Conservation (phyloP, 1,140 invertebrate species). For the Papilio polyxenes region DNA sequence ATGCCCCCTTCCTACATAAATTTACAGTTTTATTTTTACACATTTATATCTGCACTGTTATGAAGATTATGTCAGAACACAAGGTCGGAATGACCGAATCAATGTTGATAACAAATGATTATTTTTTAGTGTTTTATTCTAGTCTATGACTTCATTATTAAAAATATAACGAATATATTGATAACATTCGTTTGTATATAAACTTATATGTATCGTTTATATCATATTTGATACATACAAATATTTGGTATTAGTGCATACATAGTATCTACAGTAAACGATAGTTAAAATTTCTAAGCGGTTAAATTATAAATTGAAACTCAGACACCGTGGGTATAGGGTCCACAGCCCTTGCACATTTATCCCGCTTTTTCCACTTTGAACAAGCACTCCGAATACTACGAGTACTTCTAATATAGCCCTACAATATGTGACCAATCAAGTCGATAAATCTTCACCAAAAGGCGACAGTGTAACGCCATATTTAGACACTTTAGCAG, state of each 20-base stretch:
- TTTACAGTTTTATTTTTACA: constrained; percentile 50
- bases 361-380: background rate
- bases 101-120: constrained; percentile 52
- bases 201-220: background rate
- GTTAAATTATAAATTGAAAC: background rate
- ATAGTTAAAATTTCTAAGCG: background rate
- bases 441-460: background rate
- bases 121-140: constrained; percentile 31
- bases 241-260: background rate
- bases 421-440: background rate
- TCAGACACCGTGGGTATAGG: background rate
- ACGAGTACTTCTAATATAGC: background rate
- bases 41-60: constrained; percentile 47
- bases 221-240: background rate
- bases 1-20: constrained; percentile 48
- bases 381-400: background rate
- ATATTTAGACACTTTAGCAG: background rate
- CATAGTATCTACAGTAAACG: background rate
- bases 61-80: constrained; percentile 48
- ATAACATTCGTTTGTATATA: background rate
- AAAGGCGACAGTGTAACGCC: background rate
- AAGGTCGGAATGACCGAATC: constrained; percentile 49
- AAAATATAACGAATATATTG: background rate
- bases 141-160: constrained; percentile 13
- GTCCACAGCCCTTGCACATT: background rate